phyloP scores from a whole-genome alignment of 1,140 invertebrate genomes.

The Druon quercuslanigerum region DNA sequence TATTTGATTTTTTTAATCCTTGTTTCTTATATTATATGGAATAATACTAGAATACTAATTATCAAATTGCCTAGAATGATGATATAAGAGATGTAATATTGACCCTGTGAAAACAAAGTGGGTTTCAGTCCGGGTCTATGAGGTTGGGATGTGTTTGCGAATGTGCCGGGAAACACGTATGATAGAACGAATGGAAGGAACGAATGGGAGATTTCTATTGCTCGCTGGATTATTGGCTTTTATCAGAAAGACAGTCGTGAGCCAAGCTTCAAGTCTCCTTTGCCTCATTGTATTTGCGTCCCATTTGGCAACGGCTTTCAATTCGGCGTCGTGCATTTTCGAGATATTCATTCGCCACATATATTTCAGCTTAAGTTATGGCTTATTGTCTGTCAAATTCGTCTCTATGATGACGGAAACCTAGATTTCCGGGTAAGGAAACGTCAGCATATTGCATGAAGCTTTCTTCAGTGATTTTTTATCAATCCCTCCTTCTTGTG shows the following conservation, averaged over 20 bases:
- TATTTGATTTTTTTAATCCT: too few relatives aligned
- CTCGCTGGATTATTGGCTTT: constrained; percentile 64
- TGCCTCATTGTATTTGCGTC: constrained; percentile 62
- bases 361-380: constrained; percentile 29
- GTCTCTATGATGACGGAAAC: too few relatives aligned
- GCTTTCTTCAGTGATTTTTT: too few relatives aligned
- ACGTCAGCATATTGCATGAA: too few relatives aligned
- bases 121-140: background rate
- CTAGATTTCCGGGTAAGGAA: too few relatives aligned
- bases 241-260: constrained; percentile 55
- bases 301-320: constrained; percentile 65
- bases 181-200: background rate
- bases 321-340: constrained; percentile 55
- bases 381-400: constrained; percentile 53
- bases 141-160: constrained; percentile 13
- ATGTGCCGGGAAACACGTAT: constrained; percentile 1
- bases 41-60: background rate
- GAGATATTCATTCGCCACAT: constrained; percentile 46
- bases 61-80: background rate
- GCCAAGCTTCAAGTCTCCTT: constrained; percentile 56
- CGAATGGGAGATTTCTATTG: constrained; percentile 49
- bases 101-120: constrained; percentile 5
- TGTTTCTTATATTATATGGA: background rate
- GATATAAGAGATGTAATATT: constrained; percentile 15
- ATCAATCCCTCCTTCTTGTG: too few relatives aligned